Base-by-base conservation (phyloP, 2,797 vertebrate genomes). In the Microcaecilia unicolor region DNA sequence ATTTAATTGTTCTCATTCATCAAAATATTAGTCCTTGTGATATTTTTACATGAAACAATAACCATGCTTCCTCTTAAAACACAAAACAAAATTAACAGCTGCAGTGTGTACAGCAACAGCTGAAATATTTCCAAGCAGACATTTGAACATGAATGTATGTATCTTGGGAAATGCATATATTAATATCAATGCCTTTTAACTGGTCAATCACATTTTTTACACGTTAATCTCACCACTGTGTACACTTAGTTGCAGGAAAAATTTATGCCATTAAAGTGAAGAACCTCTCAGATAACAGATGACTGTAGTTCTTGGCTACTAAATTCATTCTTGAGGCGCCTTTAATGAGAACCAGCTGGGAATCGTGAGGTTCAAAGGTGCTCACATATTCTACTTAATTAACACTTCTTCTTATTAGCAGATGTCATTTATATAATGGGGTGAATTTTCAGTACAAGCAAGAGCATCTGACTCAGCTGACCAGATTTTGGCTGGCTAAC, bases 361-460 rank as follows among this genome's bases (percentile, higher is more conserved):
- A 62, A 34, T 27, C 36, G 41, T 38, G 53, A 63, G 46, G 61
- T 57, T 62, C 43, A 41, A 69, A 68, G 63, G 59, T 70, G 57
- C 64, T 45, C 64, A 76, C 76, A 72, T 64, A 67, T 37, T 58
- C 31, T 69, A 74, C 72, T 67, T 59, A 73, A 59, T 58, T 58
- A 70, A 60, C 53, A 59, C 65, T 69, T 74, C 39, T 58, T 61
- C 58, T 73, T 67, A 59, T 76, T 67, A 71, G 44, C 43, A 69
- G 59, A 66, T 65, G 55, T 58, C 74, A 69, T 63, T 70, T 52
- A 64, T 52, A 64, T 63, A 73, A 77, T 67, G n/a, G n/a, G n/a
- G n/a, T n/a, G n/a, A n/a, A n/a, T n/a, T n/a, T n/a, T n/a, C n/a
- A n/a, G n/a, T n/a, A n/a, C n/a, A n/a, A n/a, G n/a, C n/a, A n/a